Conservation (phyloP, 1,140 invertebrate species). For the Drosophila malerkotliana region DNA sequence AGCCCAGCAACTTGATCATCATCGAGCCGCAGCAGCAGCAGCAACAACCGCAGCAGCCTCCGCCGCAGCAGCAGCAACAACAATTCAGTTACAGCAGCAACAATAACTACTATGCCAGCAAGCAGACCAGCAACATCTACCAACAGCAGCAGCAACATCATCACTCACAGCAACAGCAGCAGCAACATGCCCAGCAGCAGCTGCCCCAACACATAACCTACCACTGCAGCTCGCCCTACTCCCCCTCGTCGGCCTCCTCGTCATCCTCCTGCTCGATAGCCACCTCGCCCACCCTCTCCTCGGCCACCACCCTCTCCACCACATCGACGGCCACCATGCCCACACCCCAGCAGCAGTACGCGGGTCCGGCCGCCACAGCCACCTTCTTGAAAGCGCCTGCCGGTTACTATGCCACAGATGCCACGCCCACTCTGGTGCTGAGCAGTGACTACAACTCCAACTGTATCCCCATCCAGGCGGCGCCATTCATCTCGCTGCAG, state of each 20-base stretch:
- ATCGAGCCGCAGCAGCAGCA: slow-evolving; percentile 77
- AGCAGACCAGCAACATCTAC: slow-evolving; percentile 65
- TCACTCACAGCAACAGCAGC: slow-evolving; percentile 55
- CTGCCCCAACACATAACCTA: slow-evolving; percentile 65
- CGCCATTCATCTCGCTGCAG: slow-evolving; percentile 69
- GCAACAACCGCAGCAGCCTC: slow-evolving; percentile 47
- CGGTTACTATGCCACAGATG: slow-evolving; percentile 65
- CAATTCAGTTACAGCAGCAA: slow-evolving; percentile 58
- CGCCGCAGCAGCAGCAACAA: slow-evolving; percentile 47
- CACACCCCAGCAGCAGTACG: slow-evolving; percentile 72
- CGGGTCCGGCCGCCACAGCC: slow-evolving; percentile 45
- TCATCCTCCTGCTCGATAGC: slow-evolving; percentile 82
- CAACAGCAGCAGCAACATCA: slow-evolving; percentile 67
- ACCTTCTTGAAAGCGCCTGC: slow-evolving; percentile 70
- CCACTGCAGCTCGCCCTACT: slow-evolving; percentile 79
- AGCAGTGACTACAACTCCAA: slow-evolving; percentile 81
- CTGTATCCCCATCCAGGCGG: slow-evolving; percentile 80
- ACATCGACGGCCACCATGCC: slow-evolving; percentile 80
- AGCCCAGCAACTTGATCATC: slow-evolving; percentile 78
- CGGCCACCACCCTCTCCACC: slow-evolving; percentile 75
- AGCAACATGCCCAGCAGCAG: slow-evolving; percentile 52
- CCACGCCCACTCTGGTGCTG: slow-evolving; percentile 72
- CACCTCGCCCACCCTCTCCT: slow-evolving; percentile 75
- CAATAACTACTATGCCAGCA: slow-evolving; percentile 50
- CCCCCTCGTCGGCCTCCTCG: slow-evolving; percentile 79